Conservation (phyloP, 2,888 invertebrate genomes). For the Penaeus monodon region DNA sequence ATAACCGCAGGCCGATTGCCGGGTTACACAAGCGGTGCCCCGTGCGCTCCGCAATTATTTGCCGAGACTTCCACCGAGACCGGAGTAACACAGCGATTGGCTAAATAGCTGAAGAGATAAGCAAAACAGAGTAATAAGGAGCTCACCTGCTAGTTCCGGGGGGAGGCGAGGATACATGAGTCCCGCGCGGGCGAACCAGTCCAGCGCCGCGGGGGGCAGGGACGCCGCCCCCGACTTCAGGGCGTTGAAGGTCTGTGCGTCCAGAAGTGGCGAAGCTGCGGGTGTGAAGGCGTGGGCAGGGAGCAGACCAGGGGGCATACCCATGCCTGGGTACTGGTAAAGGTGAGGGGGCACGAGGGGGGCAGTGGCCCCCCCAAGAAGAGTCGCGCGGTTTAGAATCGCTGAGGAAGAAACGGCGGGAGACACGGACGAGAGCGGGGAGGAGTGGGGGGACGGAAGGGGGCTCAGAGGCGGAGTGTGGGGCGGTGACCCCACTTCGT, state of each 20-base stretch:
- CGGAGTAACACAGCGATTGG: neutral
- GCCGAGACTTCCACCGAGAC: too few species aligned
- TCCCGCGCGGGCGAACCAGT: conserved; percentile 62
- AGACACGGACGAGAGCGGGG: conserved; percentile 28
- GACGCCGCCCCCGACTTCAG: conserved; percentile 53
- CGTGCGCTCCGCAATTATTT: too few species aligned
- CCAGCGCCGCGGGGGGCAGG: conserved; percentile 57
- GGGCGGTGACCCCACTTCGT: conserved; percentile 40
- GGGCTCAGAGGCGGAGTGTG: conserved; percentile 56
- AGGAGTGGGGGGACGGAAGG: conserved; percentile 35
- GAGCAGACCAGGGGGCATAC: conserved; percentile 44
- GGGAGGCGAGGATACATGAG: conserved; percentile 62
- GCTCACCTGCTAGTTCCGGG: conserved; percentile 59
- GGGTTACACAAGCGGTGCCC: too few species aligned
- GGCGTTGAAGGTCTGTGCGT: conserved; percentile 60
- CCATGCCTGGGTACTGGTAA: conserved; percentile 58
- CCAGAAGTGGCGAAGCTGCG: conserved; percentile 46
- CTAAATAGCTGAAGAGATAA: neutral
- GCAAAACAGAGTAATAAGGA: neutral
- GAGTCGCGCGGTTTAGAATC: conserved; percentile 40
- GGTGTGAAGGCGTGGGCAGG: conserved; percentile 58
- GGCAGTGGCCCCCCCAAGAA: conserved; percentile 39
- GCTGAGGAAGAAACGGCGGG: conserved; percentile 50
- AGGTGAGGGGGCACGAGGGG: conserved; percentile 60
- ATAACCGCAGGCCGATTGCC: too few species aligned